phyloP scores from a whole-genome alignment of 64 coral and sea anemone genomes.

The Montipora cactus region DNA sequence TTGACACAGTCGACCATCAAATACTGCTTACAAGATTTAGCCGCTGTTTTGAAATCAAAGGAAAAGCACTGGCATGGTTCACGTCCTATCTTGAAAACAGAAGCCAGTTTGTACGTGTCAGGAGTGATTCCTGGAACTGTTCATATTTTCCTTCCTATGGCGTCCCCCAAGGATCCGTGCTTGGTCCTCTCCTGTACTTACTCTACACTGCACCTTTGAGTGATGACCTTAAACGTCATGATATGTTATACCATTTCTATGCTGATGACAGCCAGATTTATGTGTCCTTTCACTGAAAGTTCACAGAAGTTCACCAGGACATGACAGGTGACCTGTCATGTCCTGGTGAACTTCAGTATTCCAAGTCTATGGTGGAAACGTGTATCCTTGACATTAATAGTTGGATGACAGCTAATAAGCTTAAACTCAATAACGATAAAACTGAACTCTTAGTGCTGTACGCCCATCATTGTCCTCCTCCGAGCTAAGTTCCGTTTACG shows the following conservation, averaged over 20 bases:
- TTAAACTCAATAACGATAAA: neutral
- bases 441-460: conserved; percentile 14
- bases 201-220: conserved; percentile 2
- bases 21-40: neutral
- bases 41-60: neutral
- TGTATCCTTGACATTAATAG: conserved; percentile 15
- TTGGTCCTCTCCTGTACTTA: conserved; percentile 16
- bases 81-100: neutral
- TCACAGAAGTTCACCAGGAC: too few species aligned
- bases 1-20: neutral
- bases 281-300: conserved; percentile 20
- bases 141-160: conserved; percentile 9
- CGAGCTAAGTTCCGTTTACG: neutral
- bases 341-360: neutral
- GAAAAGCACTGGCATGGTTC: neutral
- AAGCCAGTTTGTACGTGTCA: neutral
- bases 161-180: neutral
- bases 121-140: neutral
- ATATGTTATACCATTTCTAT: neutral
- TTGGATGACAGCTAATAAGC: conserved; percentile 16
- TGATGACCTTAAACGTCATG: conserved; percentile 9
- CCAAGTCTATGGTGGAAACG: neutral
- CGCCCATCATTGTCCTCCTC: too few species aligned
- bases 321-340: too few species aligned
- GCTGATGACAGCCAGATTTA: conserved; percentile 20